Percentiles rank a stretch among this genome's conserved stretches.
Evolutionary conservation across 2,888 invertebrate species (phyloP).

Genomic region (Anticlea derivata): DNA sequence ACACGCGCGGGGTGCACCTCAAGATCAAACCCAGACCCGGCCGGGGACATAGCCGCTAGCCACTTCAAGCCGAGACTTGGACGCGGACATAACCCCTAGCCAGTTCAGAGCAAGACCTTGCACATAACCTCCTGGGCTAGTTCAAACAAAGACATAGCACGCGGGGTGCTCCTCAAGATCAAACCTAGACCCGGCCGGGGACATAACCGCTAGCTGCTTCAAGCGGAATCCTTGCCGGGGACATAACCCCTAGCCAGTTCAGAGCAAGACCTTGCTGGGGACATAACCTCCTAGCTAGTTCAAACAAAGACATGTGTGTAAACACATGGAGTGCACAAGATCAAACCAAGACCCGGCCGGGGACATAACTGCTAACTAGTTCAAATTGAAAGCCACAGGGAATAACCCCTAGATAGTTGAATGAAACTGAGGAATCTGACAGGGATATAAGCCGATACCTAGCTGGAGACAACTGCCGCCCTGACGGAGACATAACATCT

Average conservation of each 20-base stretch:
- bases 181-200: constrained; percentile 9
- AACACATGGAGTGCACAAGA: constrained; percentile 26
- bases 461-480: too few relatives aligned
- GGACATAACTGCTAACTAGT: not conserved
- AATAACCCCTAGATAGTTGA: too few relatives aligned
- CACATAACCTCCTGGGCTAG: too few relatives aligned
- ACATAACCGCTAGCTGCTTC: not conserved
- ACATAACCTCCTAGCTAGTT: too few relatives aligned
- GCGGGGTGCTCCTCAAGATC: constrained; percentile 24
- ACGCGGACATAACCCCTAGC: too few relatives aligned
- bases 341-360: constrained; percentile 11
- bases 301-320: too few relatives aligned
- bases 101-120: too few relatives aligned
- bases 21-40: constrained; percentile 17
- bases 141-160: too few relatives aligned
- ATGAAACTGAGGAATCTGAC: too few relatives aligned
- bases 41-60: not conserved
- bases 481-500: not conserved
- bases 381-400: not conserved
- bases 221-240: not conserved
- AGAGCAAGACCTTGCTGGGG: too few relatives aligned
- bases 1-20: constrained; percentile 30
- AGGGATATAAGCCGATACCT: constrained; percentile 28
- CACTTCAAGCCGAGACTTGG: not conserved
- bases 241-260: too few relatives aligned